Evolutionary conservation across 2,797 vertebrate species (phyloP), one percentile per base, ranked within the genome.

Genomic region (Tragelaphus oryx): DNA sequence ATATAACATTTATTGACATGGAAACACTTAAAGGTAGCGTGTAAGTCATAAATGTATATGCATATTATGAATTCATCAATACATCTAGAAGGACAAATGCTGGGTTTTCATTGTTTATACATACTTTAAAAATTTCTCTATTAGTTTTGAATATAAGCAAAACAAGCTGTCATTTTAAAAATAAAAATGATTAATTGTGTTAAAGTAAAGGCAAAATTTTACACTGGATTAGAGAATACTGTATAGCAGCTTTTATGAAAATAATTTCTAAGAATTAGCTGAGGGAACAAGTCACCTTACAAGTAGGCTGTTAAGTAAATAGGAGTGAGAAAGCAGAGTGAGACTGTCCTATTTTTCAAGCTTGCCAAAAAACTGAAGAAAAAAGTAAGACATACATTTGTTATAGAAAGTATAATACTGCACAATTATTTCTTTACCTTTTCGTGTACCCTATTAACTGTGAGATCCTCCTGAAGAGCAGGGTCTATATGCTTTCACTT

Each of bases 211-310:
- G 54, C 12, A 92, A 94, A 94, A 54, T 60, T 84, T 90, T 75
- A 41, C 48, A 74, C 30, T 92, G 17, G 28, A 81, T 57, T 54
- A 96, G 26, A 92, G 6, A 90, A 87, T 24, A 76, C 74, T 30
- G 8, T 48, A 54, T n/a, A 74, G 10, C 48, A 91, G 30, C 5
- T 87, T 76, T 68, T 92, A 28, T 37, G n/a, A 93, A 95, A 96
- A 74, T 5, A 95, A 87, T 90, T 95, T 87, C 55, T 93, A 95
- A 95, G 57, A 54, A 94, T 9, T 71, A 91, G 55, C 14, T 48
- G 28, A 13, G n/a, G 13, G 10, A 18, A 91, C 76, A 84, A 78
- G 46, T 57, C n/a, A 44, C 37, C 87, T 33, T 80, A 74, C 11
- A 79, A 68, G 16, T 46, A 89, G 22, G 57, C 24, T 65, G n/a